phyloP scores from a whole-genome alignment of 2,888 invertebrate genomes.

The Coelogynopora nodosa region DNA sequence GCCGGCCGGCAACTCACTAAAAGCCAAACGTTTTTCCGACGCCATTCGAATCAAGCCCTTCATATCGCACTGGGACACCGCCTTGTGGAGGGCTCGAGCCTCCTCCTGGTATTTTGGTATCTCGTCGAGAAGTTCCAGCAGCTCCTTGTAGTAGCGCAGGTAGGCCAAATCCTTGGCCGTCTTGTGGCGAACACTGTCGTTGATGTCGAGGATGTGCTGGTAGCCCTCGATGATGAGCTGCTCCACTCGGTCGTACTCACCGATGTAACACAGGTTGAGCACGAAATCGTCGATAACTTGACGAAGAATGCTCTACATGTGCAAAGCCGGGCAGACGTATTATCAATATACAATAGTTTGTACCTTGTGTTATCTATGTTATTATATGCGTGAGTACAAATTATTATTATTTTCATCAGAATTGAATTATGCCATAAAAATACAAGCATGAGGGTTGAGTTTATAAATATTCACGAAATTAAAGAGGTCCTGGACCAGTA shows the following conservation, averaged over 20 bases:
- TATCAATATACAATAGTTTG: no score
- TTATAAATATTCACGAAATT: no score
- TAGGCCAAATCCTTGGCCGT: conserved; percentile 42
- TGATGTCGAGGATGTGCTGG: conserved; percentile 42
- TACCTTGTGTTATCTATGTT: no score
- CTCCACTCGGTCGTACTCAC: conserved; percentile 41
- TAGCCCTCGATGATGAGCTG: conserved; percentile 45
- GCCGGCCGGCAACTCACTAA: conserved; percentile 41
- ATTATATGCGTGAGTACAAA: no score
- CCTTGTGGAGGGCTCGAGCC: conserved; percentile 36
- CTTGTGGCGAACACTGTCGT: conserved; percentile 38
- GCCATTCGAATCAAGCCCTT: conserved; percentile 39
- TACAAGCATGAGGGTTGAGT: no score
- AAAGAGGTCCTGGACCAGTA: no score
- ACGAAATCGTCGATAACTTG: conserved; percentile 51
- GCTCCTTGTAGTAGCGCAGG: conserved; percentile 43
- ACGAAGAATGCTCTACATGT: conserved; percentile 36
- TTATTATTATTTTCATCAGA: no score
- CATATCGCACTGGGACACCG: conserved; percentile 29
- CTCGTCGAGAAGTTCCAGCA: conserved; percentile 40
- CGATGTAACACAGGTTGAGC: conserved; percentile 44
- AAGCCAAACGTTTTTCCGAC: conserved; percentile 41
- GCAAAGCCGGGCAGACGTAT: no score
- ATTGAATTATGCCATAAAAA: no score
- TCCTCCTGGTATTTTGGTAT: conserved; percentile 40